Evolutionary conservation across 2,797 vertebrate species (phyloP), one percentile per base, ranked within the genome.

Genomic region (Odontamblyopus lacepedii): DNA sequence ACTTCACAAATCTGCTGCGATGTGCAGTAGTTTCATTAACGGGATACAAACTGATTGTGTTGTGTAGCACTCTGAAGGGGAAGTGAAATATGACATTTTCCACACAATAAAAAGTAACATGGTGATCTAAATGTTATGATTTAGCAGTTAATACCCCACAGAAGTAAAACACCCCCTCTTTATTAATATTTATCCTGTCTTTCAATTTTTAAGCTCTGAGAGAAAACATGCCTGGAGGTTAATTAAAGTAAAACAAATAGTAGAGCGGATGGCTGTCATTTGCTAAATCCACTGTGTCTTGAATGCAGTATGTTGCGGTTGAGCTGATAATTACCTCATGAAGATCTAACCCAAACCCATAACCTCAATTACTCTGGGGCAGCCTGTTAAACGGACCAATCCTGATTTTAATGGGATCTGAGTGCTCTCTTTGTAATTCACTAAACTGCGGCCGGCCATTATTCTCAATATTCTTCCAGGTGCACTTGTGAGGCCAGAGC

Each of bases 261-360:
- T 15, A 4, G 26, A 15, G 18, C 18, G 13, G 27, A 13, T 60
- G 35, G 32, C 7, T 9, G 27, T 60, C 27, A 30, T 60, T 63
- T 38, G 19, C 41, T 41, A 41, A 63, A 26, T 12, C 19, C 32
- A 62, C 60, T 62, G 44, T 41, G n/a, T 41, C 38, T 44, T 63
- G n/a, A 41, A 63, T 26, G 26, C 19, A 32, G 9, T 23, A 11
- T 41, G 18, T 26, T 57, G 55, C 55, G 19, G n/a, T 57, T 57
- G 55, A 64, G 63, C n/a, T 64, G 16, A 41, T 63, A 64, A 63
- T 63, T n/a, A 63, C 61, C n/a, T 63, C n/a, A 18, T 38, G 61
- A 63, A 35, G 19, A n/a, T 38, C 30, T 44, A 44, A 64, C 38
- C n/a, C 38, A 41, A 64, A 26, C 35, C n/a, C 35, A 64, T 15